Base-by-base conservation (phyloP, 2,797 vertebrate species). In the Crypturellus tataupa region DNA sequence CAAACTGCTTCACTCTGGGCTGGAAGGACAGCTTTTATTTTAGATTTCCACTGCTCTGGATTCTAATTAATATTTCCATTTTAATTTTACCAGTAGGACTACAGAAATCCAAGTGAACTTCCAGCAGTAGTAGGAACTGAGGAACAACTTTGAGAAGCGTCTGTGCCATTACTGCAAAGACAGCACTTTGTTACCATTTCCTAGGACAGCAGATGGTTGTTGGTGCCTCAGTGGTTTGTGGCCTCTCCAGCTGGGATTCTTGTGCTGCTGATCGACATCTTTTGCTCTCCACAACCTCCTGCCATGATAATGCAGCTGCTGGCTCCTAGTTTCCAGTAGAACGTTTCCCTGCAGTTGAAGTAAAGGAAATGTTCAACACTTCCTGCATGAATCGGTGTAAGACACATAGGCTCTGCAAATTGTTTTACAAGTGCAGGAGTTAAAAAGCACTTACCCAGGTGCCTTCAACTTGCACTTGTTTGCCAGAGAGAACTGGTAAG, bases 261-360 rank as follows among this genome's bases (percentile, higher is more conserved):
- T 65, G 19, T 68, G 87, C 89, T 95, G 85, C 83, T 89, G 20
- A 72, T 92, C 35, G 72, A 70, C 44, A 46, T 91, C 75, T 89
- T 94, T 71, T 8, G 1, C 68, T 85, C 56, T 95, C 92, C 42
- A 35, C 88, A 59, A 44, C 83, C 69, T 9, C 4, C 85, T 90
- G 89, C 81, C 88, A 60, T 42, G 35, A 92, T 7, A 21, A 21
- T 83, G 64, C 76, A 60, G 78, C 49, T 53, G 59, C 78, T 58
- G 88, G 86, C 68, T 93, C 87, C 63, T 98, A 99, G 97, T 98
- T 99, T 95, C 98, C 99, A 87, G 99, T 97, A 70, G 98, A 99
- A 94, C 99, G 98, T 95, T 99, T 99, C 96, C 99, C 99, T 99
- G 97, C 8, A 58, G 72, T 58, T 10, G 33, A 91, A 97, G 40